Evolutionary conservation across 2,113 vertebrate species (phyloP), one percentile per base, ranked within the genome.

Genomic region (Hypomesus transpacificus): DNA sequence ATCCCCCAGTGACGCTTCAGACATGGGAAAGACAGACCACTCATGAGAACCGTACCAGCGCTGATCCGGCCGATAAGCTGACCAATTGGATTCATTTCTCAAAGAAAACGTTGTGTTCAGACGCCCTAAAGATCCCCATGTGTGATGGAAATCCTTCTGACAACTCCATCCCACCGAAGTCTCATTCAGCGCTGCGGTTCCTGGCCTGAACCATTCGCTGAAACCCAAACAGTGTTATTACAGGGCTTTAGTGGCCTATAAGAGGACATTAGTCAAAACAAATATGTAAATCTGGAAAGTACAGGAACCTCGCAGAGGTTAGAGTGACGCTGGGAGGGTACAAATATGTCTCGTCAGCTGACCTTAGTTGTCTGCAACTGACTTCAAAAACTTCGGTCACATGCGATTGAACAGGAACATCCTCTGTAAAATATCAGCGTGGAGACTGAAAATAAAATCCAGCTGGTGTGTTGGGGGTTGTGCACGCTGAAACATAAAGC

Each of bases 191-290:
- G 61, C 22, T 86, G 75, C 70, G 82, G 79, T 86, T 84, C 62
- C 82, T 84, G 85, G 80, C 63, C 24, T 65, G 22, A 70, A 65
- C 20, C 8, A 54, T 50, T 59, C 56, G 26, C 67, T 68, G 70
- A 85, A 89, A 87, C 81, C 74, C 78, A 76, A 80, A 80, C 68
- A 80, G 59, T 81, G 77, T 79, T 85, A 87, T 86, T 88, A 82
- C 76, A 75, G 69, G 81, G 77, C 68, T 86, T 84, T 83, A 79
- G 76, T 77, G 80, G 83, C 80, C 80, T 82, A 75, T 64, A 85
- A 86, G 72, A 82, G 75, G 77, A 83, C 79, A 84, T 86, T 80
- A 79, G 77, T 83, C 84, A 79, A 87, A 84, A 76, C 80, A 88
- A 89, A 87, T 78, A 80, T 77, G 80, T 84, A 87, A 84, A 86